A percentile compares a stretch with the other conserved stretches of the same genome.
Conservation (phyloP, 2,888 invertebrate species). For the Lapara coniferarum region DNA sequence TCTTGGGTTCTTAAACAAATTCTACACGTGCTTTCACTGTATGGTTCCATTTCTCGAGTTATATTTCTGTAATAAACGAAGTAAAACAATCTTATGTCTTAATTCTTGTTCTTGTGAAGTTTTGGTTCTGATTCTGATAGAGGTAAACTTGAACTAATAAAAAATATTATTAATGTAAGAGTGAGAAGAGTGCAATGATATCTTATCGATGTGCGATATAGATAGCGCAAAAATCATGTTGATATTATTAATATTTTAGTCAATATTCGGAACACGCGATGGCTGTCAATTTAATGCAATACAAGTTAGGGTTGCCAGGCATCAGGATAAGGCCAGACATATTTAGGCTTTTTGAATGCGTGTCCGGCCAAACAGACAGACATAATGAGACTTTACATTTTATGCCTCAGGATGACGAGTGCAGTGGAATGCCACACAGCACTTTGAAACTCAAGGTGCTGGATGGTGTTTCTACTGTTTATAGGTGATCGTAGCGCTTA, state of each 20-base stretch:
- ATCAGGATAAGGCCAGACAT: too few species aligned
- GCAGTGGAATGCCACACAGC: too few species aligned
- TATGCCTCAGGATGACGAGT: too few species aligned
- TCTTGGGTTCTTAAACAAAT: conserved; percentile 57
- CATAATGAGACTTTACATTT: too few species aligned
- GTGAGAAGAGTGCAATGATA: background rate
- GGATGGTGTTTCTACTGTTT: too few species aligned
- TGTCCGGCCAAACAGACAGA: too few species aligned
- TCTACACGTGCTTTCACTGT: conserved; percentile 49
- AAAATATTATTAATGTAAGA: background rate
- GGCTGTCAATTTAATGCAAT: background rate
- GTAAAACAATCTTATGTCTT: background rate
- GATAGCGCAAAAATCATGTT: conserved; percentile 2
- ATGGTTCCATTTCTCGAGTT: conserved; percentile 40
- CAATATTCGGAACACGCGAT: background rate
- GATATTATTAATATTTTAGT: background rate
- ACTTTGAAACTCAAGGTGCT: too few species aligned
- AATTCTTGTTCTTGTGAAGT: background rate
- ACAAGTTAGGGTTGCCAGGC: too few species aligned
- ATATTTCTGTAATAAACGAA: background rate
- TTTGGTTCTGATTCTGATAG: background rate
- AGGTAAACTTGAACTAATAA: background rate
- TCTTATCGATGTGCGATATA: background rate
- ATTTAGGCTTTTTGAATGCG: too few species aligned
- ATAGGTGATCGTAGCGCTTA: too few species aligned